A percentile compares a stretch with the other conserved stretches of the same genome.
phyloP scores from a whole-genome alignment of 2,797 vertebrate species.

The Sphenopsis melanotis region DNA sequence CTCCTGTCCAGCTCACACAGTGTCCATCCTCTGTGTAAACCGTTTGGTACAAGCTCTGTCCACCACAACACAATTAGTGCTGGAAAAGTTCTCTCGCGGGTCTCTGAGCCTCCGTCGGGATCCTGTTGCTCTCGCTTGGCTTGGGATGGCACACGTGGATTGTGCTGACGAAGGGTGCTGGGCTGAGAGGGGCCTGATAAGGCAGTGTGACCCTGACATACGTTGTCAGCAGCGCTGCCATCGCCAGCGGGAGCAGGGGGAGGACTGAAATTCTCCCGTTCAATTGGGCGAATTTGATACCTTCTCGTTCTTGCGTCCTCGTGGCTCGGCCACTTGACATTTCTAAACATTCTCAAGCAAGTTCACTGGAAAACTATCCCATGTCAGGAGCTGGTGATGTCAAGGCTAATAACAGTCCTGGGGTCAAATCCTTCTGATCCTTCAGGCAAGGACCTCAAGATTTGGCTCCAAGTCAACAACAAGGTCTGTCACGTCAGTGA shows the following conservation, averaged over 20 bases:
- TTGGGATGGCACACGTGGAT: background rate
- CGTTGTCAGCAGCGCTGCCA: conserved; percentile 20
- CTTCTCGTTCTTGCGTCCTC: conserved; percentile 54
- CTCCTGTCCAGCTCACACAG: background rate
- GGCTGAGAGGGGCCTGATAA: conserved; percentile 23
- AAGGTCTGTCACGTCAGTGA: conserved; percentile 24
- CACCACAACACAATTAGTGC: background rate
- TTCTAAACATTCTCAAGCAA: conserved; percentile 68
- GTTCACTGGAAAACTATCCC: conserved; percentile 66
- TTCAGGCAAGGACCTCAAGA: conserved; percentile 56
- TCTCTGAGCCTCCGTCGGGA: accelerated
- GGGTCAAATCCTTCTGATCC: conserved; percentile 52
- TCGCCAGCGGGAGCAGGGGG: conserved; percentile 38
- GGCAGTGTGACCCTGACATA: background rate
- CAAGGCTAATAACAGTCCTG: conserved; percentile 67
- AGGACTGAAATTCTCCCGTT: conserved; percentile 54
- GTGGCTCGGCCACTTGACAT: conserved; percentile 61
- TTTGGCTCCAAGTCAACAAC: conserved; percentile 56
- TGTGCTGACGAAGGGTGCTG: conserved; percentile 11
- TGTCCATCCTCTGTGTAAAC: background rate
- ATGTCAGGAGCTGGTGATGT: conserved; percentile 63
- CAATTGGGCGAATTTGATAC: conserved; percentile 64
- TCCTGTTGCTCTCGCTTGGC: background rate
- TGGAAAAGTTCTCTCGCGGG: background rate
- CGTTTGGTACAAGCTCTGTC: background rate